These are phyloP conservation scores for Tenrec ecaudatus DNA, from an alignment of 2,113 vertebrate species.

Conservation along the genomic window DNA sequence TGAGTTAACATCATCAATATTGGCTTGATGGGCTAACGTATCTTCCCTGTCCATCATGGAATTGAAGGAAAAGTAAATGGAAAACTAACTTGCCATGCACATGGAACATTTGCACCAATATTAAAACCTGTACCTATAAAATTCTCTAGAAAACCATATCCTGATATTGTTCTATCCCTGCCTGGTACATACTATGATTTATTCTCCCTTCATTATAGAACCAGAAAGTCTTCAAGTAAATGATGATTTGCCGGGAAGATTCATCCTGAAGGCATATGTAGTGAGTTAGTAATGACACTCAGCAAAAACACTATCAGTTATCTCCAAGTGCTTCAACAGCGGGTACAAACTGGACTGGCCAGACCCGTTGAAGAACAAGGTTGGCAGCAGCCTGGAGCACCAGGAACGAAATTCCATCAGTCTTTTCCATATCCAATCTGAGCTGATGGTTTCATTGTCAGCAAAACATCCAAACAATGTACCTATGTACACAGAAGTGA, in stretches of 20 bases:
- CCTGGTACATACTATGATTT: background rate
- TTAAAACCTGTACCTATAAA: background rate
- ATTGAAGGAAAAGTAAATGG: background rate
- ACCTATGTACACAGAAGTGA: constrained; percentile 14
- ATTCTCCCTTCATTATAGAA: constrained; percentile 16
- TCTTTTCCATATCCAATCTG: background rate
- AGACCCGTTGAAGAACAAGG: background rate
- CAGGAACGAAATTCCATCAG: background rate
- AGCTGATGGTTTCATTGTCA: background rate
- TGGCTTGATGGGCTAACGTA: background rate
- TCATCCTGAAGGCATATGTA: background rate
- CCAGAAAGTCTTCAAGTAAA: constrained; percentile 22
- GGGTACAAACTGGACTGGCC: background rate
- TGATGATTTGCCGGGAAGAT: background rate
- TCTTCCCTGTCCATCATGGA: background rate
- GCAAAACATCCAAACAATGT: background rate
- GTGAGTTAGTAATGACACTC: background rate
- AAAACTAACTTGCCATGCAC: constrained; percentile 24
- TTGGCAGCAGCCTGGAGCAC: no score
- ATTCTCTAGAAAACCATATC: constrained; percentile 47
- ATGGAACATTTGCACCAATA: background rate
- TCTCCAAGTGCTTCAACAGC: background rate
- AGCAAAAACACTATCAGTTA: background rate
- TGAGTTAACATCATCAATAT: background rate
- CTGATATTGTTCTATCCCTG: background rate